Base-by-base conservation (phyloP, 2,113 vertebrate species). In the Miniopterus natalensis region DNA sequence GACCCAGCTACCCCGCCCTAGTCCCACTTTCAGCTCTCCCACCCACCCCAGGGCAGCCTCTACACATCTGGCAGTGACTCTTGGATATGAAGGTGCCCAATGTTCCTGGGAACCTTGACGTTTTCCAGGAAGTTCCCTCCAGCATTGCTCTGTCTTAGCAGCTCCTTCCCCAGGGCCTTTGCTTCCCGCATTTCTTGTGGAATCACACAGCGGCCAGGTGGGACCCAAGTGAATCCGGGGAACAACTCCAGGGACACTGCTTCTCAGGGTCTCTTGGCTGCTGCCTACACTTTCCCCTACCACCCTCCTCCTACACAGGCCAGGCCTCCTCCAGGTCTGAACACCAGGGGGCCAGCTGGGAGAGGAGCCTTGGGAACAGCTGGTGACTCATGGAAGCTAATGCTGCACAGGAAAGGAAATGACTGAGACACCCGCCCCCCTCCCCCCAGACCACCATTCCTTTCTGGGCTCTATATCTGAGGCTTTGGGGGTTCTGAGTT, bases 121-220 rank as follows among this genome's bases (percentile, higher is more conserved):
- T 57, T 74, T 83, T n/a, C 83, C 75, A 87, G 84, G 88, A 92
- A 78, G 53, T 89, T 75, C 78, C 75, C 10, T 47, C 61, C 55
- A 42, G 63, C 79, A 15, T 75, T n/a, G 9, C 77, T 61, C 10
- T 66, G 6, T 73, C 75, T 84, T 49, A 85, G 79, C 31, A 29
- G 63, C 25, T 45, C 20, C 75, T 68, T 70, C n/a, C 87, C 63
- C 17, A 45, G 90, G 73, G 15, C 65, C 27, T 83, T 47, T 14
- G 40, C 45, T 59, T n/a, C 78, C 84, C 70, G 36, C 23, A 47
- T 0, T 55, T 49, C 31, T 57, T 0, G 1, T 27, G 85, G n/a
- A 51, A 6, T 40, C 75, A 29, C 9, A 29, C 25, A 57, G 79
- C 0, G 0, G 2, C 84, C 63, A 9, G 71, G 4, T 36, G 2